Evolutionary conservation across 2,113 vertebrate species (phyloP).

Genomic region (Aix galericulata): DNA sequence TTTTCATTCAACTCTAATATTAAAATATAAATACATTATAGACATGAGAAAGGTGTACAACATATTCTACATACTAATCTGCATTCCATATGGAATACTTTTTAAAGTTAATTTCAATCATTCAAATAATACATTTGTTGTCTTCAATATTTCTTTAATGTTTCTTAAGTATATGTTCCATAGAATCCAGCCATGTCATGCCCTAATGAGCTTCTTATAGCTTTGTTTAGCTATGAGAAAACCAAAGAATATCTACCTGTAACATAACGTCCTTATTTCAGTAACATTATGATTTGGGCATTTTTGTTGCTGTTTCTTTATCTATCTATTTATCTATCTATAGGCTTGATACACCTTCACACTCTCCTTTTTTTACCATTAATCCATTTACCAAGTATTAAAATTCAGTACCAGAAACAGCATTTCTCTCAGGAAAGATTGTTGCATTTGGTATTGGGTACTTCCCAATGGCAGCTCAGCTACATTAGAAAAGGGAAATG

Average conservation of each 20-base stretch:
- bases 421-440: not conserved
- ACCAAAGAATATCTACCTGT: not conserved
- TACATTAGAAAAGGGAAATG: rapidly evolving
- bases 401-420: not conserved
- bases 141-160: not conserved
- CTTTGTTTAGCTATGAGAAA: not conserved
- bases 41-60: not conserved
- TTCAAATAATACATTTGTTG: not conserved
- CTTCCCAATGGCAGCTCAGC: rapidly evolving
- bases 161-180: not conserved
- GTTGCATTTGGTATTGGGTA: not conserved
- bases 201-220: not conserved
- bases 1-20: not conserved
- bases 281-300: not conserved
- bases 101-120: not conserved
- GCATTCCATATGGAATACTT: not conserved
- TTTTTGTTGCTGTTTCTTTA: not conserved
- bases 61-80: not conserved
- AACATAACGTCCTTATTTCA: not conserved
- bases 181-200: not conserved
- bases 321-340: not conserved
- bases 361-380: rapidly evolving
- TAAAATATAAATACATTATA: not conserved
- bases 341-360: not conserved
- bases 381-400: not conserved